Percentiles rank a stretch among this genome's conserved stretches.
Conservation (phyloP, 2,888 invertebrate species). For the Cryptophagus acutangulus region DNA sequence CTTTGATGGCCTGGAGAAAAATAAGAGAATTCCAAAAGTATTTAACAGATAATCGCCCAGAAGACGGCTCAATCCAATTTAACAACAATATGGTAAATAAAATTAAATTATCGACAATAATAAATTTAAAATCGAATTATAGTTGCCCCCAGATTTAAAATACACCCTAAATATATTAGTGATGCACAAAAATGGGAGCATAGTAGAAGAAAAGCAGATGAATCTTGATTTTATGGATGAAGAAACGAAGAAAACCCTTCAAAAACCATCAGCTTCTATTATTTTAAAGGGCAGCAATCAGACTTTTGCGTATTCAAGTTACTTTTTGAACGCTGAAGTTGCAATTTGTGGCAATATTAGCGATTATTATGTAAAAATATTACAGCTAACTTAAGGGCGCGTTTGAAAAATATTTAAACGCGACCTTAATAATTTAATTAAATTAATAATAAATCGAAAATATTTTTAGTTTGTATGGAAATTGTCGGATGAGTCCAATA, state of each 20-base stretch:
- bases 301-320: slow-evolving; percentile 12
- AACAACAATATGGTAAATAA: slow-evolving; percentile 14
- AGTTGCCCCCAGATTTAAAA: slow-evolving; percentile 18
- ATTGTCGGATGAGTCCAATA: slow-evolving; percentile 6
- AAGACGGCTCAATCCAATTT: slow-evolving; percentile 5
- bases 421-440: background rate
- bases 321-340: slow-evolving; percentile 14
- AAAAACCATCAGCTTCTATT: slow-evolving; percentile 15
- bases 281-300: slow-evolving; percentile 9
- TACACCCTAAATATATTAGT: slow-evolving; percentile 16
- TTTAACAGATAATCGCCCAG: slow-evolving; percentile 9
- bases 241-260: slow-evolving; percentile 2
- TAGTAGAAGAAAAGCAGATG: slow-evolving; percentile 13
- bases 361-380: slow-evolving; percentile 12
- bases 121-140: slow-evolving; percentile 6
- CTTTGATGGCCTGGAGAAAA: slow-evolving; percentile 16
- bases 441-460: background rate
- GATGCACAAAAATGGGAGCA: background rate
- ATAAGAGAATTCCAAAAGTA: slow-evolving; percentile 15
- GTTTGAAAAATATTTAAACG: no score
- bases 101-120: background rate
- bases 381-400: no score
- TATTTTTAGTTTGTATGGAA: slow-evolving; percentile 14
- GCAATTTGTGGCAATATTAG: slow-evolving; percentile 14
- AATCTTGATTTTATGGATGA: slow-evolving; percentile 14